phyloP scores from a whole-genome alignment of 1,140 invertebrate species.

The Caerostris extrusa region DNA sequence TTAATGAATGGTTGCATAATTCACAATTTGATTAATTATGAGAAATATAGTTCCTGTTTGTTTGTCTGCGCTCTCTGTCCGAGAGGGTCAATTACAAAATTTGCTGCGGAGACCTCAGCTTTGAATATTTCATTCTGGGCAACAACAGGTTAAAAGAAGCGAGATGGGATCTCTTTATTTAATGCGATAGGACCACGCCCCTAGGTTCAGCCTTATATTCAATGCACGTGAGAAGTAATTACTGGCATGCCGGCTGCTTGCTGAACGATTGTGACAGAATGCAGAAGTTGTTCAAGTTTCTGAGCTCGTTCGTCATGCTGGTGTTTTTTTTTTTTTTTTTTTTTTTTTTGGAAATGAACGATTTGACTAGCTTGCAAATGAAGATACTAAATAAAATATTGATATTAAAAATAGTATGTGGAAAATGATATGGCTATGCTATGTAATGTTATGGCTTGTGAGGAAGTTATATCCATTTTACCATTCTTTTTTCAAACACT shows the following conservation, averaged over 20 bases:
- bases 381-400: no score
- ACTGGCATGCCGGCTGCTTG: not conserved
- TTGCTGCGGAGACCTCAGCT: not conserved
- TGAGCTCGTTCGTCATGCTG: no score
- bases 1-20: slow-evolving; percentile 1
- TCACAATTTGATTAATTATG: slow-evolving; percentile 4
- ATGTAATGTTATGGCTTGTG: no score
- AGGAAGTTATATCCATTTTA: no score
- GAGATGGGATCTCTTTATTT: not conserved
- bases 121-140: not conserved
- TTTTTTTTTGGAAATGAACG: no score
- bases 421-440: no score
- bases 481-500: no score
- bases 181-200: slow-evolving; percentile 1
- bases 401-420: no score
- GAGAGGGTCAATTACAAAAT: not conserved
- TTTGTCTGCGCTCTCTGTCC: not conserved
- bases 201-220: not conserved
- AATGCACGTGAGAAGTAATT: slow-evolving; percentile 12
- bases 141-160: not conserved
- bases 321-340: no score
- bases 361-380: no score
- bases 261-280: no score
- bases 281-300: no score
- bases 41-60: not conserved